These are phyloP conservation scores for Dicentrarchus labrax DNA, from an alignment of 2,113 vertebrate genomes.

Conservation along the genomic window DNA sequence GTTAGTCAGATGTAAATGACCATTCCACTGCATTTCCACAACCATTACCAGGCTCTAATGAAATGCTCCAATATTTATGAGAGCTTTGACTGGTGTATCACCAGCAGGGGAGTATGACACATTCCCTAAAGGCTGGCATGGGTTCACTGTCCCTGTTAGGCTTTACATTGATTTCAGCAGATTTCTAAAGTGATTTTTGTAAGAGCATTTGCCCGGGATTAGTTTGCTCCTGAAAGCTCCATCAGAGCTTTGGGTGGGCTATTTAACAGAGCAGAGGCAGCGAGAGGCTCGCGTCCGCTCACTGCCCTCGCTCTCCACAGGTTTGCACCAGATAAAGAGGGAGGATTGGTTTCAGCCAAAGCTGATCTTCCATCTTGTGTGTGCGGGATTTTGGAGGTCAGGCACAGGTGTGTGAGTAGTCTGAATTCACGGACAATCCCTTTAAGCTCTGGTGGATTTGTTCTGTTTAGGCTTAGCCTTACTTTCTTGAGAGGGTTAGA, in stretches of 20 bases:
- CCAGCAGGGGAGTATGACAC: slow-evolving; percentile 55
- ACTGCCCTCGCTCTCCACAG: slow-evolving; percentile 49
- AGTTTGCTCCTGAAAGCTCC: slow-evolving; percentile 81
- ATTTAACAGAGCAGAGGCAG: slow-evolving; percentile 74
- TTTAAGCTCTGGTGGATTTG: slow-evolving; percentile 74
- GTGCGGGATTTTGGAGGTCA: slow-evolving; percentile 62
- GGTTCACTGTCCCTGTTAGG: slow-evolving; percentile 63
- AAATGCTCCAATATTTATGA: slow-evolving; percentile 61
- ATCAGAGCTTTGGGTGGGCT: slow-evolving; percentile 79
- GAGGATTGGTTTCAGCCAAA: slow-evolving; percentile 79
- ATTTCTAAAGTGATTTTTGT: slow-evolving; percentile 84
- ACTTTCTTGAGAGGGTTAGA: slow-evolving; percentile 67
- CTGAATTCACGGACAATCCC: slow-evolving; percentile 69
- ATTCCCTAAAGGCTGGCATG: slow-evolving; percentile 68
- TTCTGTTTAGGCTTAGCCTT: slow-evolving; percentile 66
- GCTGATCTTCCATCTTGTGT: slow-evolving; percentile 74
- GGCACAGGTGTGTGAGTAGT: slow-evolving; percentile 71
- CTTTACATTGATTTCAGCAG: slow-evolving; percentile 81
- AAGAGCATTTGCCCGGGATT: slow-evolving; percentile 86
- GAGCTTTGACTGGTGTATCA: slow-evolving; percentile 49
- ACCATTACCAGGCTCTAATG: slow-evolving; percentile 43
- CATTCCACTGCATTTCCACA: slow-evolving; percentile 38
- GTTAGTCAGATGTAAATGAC: slow-evolving; percentile 57
- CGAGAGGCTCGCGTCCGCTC: slow-evolving; percentile 58
- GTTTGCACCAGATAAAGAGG: slow-evolving; percentile 71